Evolutionary conservation across 2,113 vertebrate species (phyloP), one percentile per base, ranked within the genome.

Genomic region (Tragelaphus buxtoni): DNA sequence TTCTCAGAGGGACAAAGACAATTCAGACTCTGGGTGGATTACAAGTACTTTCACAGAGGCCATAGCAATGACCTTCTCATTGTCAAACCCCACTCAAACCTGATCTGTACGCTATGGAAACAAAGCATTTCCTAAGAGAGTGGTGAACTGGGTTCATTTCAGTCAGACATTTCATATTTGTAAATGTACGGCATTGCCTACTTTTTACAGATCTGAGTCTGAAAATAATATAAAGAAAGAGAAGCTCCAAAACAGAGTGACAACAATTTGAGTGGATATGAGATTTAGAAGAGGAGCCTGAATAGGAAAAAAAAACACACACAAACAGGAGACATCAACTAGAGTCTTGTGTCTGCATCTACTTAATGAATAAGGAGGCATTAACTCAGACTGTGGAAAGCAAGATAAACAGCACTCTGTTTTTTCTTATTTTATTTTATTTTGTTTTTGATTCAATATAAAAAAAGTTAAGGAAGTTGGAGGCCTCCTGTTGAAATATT

Each of bases 311-410:
- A 28, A 63, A 17, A 20, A 49, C 3, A 17, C 5, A 51, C 17
- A 53, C 49, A 55, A 10, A 74, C 8, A 28, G n/a, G 5, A n/a
- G 1, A 80, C 17, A n/a, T 28, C 16, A 77, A 1, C 13, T 11
- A 0, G 2, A 60, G 13, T 42, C 20, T 63, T 39, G 9, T 3
- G 2, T 47, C 16, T 49, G 2, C 2, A 8, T 49, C 13, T 32
- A 3, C 35, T 58, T 82, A n/a, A 61, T 16, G 35, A 63, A 32
- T 30, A 53, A 53, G 35, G 35, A 63, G 8, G 4, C 8, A 20
- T 2, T 24, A 45, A 76, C 18, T 72, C 42, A 30, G 55, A 26
- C 35, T 72, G 3, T 9, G 7, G 39, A 83, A 76, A 55, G 17
- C 24, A 60, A 92, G 65, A 6, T 24, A 87, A 83, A 77, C 4